These are phyloP conservation scores for Notolepis coatsorum DNA, from an alignment of 2,797 vertebrate species.

Conservation along the genomic window DNA sequence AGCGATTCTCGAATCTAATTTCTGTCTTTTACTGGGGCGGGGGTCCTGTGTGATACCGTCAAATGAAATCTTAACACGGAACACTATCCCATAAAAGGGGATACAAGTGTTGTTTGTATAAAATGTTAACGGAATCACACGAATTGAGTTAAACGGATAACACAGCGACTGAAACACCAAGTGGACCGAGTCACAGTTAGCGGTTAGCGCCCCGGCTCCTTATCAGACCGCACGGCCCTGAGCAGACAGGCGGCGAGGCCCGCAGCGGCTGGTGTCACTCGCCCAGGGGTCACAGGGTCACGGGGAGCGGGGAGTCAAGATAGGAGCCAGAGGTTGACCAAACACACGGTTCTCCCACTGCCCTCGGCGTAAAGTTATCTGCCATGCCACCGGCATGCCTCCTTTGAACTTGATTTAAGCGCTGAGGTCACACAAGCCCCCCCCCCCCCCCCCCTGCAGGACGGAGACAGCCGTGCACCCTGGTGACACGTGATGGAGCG, in stretches of 20 bases:
- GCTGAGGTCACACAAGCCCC: slow-evolving; percentile 81
- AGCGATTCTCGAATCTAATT: slow-evolving; percentile 22
- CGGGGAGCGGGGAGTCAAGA: slow-evolving; percentile 74
- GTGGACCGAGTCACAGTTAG: not conserved
- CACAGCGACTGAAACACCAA: slow-evolving; percentile 20
- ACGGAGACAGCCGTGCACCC: slow-evolving; percentile 76
- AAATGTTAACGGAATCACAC: slow-evolving; percentile 7
- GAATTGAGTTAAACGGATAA: slow-evolving; percentile 10
- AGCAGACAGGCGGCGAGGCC: too few species aligned
- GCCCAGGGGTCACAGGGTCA: slow-evolving; percentile 61
- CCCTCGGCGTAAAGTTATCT: slow-evolving; percentile 85
- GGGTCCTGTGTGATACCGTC: not conserved
- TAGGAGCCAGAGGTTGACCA: slow-evolving; percentile 78
- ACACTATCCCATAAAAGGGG: not conserved
- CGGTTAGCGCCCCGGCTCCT: slow-evolving; percentile 29
- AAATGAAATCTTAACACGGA: slow-evolving; percentile 5
- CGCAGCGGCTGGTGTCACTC: slow-evolving; percentile 62
- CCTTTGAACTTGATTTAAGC: slow-evolving; percentile 95
- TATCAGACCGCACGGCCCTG: slow-evolving; percentile 46
- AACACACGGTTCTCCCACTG: slow-evolving; percentile 79
- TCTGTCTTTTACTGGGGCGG: slow-evolving; percentile 12
- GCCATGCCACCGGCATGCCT: slow-evolving; percentile 78
- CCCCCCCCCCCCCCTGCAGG: slow-evolving; percentile 76
- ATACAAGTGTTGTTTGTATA: not conserved
- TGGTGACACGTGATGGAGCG: slow-evolving; percentile 73